Conservation (phyloP, 2,888 invertebrate species). For the Trissoscelio sp. region DNA sequence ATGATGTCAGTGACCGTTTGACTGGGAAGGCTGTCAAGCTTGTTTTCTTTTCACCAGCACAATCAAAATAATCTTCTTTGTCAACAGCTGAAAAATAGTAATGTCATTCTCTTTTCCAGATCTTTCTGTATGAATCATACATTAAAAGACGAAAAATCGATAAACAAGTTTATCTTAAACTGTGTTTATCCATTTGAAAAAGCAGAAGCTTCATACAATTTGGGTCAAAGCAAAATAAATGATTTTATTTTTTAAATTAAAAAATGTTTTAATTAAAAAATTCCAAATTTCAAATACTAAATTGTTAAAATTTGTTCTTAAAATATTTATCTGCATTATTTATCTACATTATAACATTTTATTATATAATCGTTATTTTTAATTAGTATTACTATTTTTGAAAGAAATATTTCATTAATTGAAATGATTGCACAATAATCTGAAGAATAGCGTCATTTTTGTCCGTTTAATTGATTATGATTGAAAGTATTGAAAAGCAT, state of each 20-base stretch:
- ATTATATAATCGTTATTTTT: too few species aligned
- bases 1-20: conserved; percentile 15
- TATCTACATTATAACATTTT: too few species aligned
- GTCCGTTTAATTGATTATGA: conserved; percentile 41
- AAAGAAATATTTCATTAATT: too few species aligned
- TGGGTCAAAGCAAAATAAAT: too few species aligned
- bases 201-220: background rate
- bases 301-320: too few species aligned
- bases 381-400: too few species aligned
- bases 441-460: conserved; percentile 14
- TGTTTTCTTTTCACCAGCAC: conserved; percentile 24
- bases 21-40: background rate
- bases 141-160: conserved; percentile 12
- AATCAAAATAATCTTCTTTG: conserved; percentile 33
- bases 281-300: too few species aligned
- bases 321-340: too few species aligned
- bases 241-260: too few species aligned
- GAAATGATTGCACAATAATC: too few species aligned
- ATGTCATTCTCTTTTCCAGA: conserved; percentile 19
- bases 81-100: background rate
- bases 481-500: conserved; percentile 52
- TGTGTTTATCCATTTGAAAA: background rate
- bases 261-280: too few species aligned
- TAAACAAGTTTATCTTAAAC: background rate
- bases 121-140: conserved; percentile 18